A percentile compares a stretch with the other conserved stretches of the same genome.
phyloP scores from a whole-genome alignment of 1,140 invertebrate genomes.

The Calephelis virginiensis region DNA sequence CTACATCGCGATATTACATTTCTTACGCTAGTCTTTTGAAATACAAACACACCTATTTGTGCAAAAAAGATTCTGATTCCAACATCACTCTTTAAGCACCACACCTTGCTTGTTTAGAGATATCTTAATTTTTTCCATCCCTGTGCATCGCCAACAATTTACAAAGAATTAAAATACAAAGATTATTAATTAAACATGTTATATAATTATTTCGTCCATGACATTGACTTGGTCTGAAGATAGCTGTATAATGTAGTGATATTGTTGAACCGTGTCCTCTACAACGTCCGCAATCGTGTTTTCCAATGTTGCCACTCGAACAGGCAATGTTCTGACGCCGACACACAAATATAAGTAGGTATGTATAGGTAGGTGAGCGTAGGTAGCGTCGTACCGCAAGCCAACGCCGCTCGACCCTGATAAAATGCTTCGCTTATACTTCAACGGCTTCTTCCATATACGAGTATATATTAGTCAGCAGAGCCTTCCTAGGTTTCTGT shows the following conservation, averaged over 20 bases:
- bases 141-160: too few species aligned
- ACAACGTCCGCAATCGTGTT: slow-evolving; percentile 52
- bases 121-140: too few species aligned
- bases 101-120: too few species aligned
- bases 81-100: too few species aligned
- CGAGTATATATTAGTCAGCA: slow-evolving; percentile 1
- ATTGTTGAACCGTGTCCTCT: slow-evolving; percentile 44
- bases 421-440: slow-evolving; percentile 74
- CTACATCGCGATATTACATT: too few species aligned
- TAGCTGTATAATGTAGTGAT: slow-evolving; percentile 38
- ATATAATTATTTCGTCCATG: background rate
- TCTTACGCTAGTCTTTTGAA: too few species aligned
- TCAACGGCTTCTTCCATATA: slow-evolving; percentile 70
- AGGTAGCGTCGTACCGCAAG: slow-evolving; percentile 52
- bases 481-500: slow-evolving; percentile 43
- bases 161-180: too few species aligned
- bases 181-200: too few species aligned
- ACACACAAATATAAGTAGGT: slow-evolving; percentile 34
- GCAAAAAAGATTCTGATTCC: too few species aligned
- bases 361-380: slow-evolving; percentile 45
- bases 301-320: slow-evolving; percentile 49
- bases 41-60: too few species aligned
- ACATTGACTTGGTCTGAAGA: background rate
- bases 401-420: slow-evolving; percentile 67
- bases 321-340: slow-evolving; percentile 29